Evolutionary conservation across 2,888 invertebrate genomes (phyloP), one percentile per base, ranked within the genome.

Genomic region (Sturmia bella): DNA sequence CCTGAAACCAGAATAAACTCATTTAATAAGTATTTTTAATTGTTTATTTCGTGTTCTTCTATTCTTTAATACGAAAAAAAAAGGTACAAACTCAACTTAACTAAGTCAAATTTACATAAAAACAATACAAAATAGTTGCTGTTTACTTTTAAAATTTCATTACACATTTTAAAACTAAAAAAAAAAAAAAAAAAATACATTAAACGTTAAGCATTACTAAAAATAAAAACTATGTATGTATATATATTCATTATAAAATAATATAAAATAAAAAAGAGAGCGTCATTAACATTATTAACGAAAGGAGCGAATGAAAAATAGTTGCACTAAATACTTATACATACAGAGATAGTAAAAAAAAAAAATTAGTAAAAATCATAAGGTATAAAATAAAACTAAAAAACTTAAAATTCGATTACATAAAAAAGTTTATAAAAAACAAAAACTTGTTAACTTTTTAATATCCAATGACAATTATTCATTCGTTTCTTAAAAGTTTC

Each of bases 21-120:
- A 24, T 13, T 73, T 76, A 73, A 48, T 72, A 72, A 66, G 45
- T 68, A 69, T 82, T 83, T 75, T 66, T 72, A 39, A 59, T 59
- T 66, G 57, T 83, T 83, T 80, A 80, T 70, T 81, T 61, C 69
- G 41, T 57, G 73, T 64, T 69, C 72, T n/a, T 75, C 27, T 27
- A 32, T 78, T 80, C 13, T 83, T 76, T 80, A 80, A 83, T 84
- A 84, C 83, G 76, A 84, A 78, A 82, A 84, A 78, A 82, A 78
- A 74, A 83, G 83, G 83, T 83, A 80, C 78, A 83, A 75, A 79
- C 79, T 80, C 76, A 84, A 79, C 84, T 81, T 84, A 84, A 79
- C 83, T 81, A 84, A 78, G 79, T 83, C 81, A 80, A 83, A 83
- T 83, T 84, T 83, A 84, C 83, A 84, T 76, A 78, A 74, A 82